phyloP scores from a whole-genome alignment of 2,797 vertebrate genomes.

The Chiloscyllium punctatum region DNA sequence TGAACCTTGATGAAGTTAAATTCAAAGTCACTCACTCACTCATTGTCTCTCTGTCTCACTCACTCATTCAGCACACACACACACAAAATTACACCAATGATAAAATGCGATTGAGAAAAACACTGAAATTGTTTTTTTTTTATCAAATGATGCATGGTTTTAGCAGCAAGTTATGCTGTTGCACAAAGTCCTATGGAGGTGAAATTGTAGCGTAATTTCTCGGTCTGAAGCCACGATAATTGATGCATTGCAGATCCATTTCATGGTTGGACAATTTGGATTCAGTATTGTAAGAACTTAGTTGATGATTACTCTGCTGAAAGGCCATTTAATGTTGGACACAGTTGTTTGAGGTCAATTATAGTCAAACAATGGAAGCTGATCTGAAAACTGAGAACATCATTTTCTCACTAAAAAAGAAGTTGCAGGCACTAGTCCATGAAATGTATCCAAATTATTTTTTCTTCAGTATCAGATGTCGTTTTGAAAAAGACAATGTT shows the following conservation, averaged over 20 bases:
- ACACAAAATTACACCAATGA: not conserved
- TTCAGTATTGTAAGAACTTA: not conserved
- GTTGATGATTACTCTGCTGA: not conserved
- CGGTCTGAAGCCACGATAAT: not conserved
- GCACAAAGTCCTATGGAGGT: not conserved
- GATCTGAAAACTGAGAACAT: not conserved
- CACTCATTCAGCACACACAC: not conserved
- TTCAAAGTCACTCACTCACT: constrained; percentile 1
- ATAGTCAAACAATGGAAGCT: not conserved
- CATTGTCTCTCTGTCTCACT: too few relatives aligned
- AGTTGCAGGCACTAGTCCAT: not conserved
- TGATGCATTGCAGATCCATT: constrained; percentile 10
- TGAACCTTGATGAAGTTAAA: not conserved
- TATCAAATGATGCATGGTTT: not conserved
- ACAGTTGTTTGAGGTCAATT: constrained; percentile 3
- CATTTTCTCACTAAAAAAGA: not conserved
- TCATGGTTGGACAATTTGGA: constrained; percentile 28
- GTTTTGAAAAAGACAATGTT: too few relatives aligned
- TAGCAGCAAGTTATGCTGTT: not conserved
- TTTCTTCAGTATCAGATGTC: not conserved
- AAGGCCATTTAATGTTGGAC: constrained; percentile 1
- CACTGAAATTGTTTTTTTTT: not conserved
- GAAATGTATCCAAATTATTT: not conserved
- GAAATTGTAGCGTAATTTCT: not conserved
- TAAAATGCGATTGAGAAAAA: not conserved